Conservation (phyloP, 2,113 vertebrate genomes). For the Alligator sinensis region DNA sequence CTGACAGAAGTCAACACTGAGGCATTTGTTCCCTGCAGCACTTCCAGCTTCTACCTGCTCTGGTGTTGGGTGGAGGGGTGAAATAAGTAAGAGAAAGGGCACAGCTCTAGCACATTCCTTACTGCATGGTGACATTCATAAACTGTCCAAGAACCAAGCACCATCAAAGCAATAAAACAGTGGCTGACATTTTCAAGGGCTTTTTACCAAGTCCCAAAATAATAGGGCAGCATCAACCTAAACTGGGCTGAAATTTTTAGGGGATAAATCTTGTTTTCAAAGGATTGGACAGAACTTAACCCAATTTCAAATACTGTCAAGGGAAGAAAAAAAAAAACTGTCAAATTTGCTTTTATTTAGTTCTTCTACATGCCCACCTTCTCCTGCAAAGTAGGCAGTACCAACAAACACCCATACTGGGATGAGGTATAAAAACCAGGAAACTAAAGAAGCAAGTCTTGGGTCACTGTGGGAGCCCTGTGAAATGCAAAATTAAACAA, state of each 20-base stretch:
- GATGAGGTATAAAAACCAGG: constrained; percentile 42
- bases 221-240: constrained; percentile 12
- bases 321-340: not conserved
- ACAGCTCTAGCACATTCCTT: constrained; percentile 25
- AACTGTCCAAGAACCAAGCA: constrained; percentile 37
- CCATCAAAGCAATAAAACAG: not conserved
- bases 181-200: not conserved
- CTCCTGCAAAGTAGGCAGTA: constrained; percentile 12
- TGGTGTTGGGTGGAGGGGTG: not conserved
- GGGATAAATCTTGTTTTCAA: not conserved
- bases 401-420: not conserved
- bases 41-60: constrained; percentile 22
- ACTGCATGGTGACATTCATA: not conserved
- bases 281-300: constrained; percentile 31
- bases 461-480: constrained; percentile 42
- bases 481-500: constrained; percentile 1
- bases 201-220: not conserved
- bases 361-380: not conserved
- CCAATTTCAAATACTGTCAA: not conserved
- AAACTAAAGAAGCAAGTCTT: constrained; percentile 57
- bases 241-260: not conserved
- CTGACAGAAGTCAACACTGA: not conserved
- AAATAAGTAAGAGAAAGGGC: constrained; percentile 22
- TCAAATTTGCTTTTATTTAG: not conserved
- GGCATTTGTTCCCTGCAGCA: not conserved